A percentile compares a stretch with the other conserved stretches of the same genome.
phyloP scores from a whole-genome alignment of 2,888 invertebrate species.

The Phasia obesa region DNA sequence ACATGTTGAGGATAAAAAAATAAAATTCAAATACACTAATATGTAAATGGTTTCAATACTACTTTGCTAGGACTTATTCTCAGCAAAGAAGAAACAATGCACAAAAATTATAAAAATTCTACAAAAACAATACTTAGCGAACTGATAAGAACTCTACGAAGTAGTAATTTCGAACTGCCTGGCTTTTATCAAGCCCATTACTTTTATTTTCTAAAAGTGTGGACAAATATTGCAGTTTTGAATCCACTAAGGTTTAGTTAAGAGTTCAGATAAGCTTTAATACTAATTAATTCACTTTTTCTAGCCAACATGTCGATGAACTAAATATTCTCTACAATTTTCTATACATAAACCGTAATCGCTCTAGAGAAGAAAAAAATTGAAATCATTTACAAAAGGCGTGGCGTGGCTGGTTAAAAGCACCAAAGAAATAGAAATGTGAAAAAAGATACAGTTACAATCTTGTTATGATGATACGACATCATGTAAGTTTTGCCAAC shows the following conservation, averaged over 20 bases:
- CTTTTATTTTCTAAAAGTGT: no score
- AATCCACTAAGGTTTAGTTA: no score
- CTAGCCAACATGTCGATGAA: slow-evolving; percentile 19
- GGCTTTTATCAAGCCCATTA: no score
- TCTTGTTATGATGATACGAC: slow-evolving; percentile 70
- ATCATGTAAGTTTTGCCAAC: slow-evolving; percentile 67
- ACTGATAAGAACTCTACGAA: not conserved
- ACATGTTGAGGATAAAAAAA: slow-evolving; percentile 40
- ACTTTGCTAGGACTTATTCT: slow-evolving; percentile 44
- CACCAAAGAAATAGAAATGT: slow-evolving; percentile 38
- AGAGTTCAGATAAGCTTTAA: no score
- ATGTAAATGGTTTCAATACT: slow-evolving; percentile 69
- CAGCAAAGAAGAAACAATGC: slow-evolving; percentile 9
- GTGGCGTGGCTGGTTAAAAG: slow-evolving; percentile 50
- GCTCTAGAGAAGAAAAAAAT: slow-evolving; percentile 7
- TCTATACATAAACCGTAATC: not conserved
- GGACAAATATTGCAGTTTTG: no score
- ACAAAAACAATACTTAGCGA: not conserved
- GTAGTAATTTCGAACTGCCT: not conserved
- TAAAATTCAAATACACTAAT: slow-evolving; percentile 59
- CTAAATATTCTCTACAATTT: not conserved
- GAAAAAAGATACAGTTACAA: slow-evolving; percentile 58
- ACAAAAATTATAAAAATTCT: slow-evolving; percentile 6
- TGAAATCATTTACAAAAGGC: slow-evolving; percentile 63
- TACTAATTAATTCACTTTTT: no score